These are phyloP conservation scores for Clupea harengus DNA, from an alignment of 2,113 vertebrate genomes.

Conservation along the genomic window DNA sequence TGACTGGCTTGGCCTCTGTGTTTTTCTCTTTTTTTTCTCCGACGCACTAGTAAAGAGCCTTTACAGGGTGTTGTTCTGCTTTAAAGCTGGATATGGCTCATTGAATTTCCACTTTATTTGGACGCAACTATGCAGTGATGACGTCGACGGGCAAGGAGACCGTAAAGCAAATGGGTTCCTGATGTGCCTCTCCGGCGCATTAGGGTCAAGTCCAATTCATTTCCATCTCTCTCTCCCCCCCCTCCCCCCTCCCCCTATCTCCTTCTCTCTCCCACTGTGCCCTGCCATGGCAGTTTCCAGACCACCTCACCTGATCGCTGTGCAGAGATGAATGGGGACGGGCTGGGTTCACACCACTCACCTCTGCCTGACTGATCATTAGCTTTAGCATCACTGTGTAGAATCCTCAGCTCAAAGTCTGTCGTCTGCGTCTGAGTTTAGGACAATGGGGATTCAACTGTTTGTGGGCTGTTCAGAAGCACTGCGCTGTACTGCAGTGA, in stretches of 20 bases:
- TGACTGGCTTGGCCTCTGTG: background rate
- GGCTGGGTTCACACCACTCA: too few species aligned
- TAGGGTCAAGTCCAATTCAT: conserved; percentile 20
- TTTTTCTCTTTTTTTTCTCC: conserved; percentile 27
- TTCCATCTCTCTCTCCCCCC: conserved; percentile 20
- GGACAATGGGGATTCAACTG: background rate
- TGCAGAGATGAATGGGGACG: background rate
- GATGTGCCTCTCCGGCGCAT: conserved; percentile 22
- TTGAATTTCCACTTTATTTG: conserved; percentile 24
- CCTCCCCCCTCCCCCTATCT: background rate
- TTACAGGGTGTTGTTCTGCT: conserved; percentile 35
- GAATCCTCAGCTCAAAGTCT: background rate
- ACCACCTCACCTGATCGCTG: too few species aligned
- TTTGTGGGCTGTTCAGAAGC: background rate
- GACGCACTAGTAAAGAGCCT: conserved; percentile 35
- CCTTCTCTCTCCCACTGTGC: background rate
- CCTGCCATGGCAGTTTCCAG: background rate
- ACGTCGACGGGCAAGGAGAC: conserved; percentile 24
- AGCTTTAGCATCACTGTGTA: too few species aligned
- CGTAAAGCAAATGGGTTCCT: conserved; percentile 38
- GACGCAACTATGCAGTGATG: conserved; percentile 25
- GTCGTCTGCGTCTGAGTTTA: background rate
- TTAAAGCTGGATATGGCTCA: conserved; percentile 34
- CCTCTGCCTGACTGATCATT: too few species aligned
- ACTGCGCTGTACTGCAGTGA: background rate